Conservation (phyloP, 1,140 invertebrate genomes). For the Archivesica marissinica region DNA sequence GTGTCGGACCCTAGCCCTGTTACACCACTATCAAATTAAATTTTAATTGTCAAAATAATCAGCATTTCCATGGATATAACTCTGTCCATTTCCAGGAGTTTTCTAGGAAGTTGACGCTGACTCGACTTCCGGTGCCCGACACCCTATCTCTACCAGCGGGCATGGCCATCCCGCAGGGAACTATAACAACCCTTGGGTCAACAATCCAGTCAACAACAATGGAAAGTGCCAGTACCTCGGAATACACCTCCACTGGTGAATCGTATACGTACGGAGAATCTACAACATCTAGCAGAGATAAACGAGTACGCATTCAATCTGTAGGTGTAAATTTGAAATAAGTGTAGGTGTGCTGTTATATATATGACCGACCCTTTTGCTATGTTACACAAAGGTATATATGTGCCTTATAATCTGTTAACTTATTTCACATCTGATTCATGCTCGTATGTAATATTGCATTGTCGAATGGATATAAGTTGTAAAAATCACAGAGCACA, state of each 20-base stretch:
- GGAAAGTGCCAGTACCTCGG: constrained; percentile 31
- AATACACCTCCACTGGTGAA: constrained; percentile 53
- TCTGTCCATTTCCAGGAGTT: constrained; percentile 4
- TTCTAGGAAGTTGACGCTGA: neutral
- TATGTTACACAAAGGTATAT: too few relatives aligned
- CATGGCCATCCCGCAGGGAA: constrained; percentile 20
- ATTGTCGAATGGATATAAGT: too few relatives aligned
- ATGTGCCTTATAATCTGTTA: too few relatives aligned
- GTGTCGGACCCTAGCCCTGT: too few relatives aligned
- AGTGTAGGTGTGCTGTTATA: too few relatives aligned
- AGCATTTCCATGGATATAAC: too few relatives aligned
- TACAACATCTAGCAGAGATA: constrained; percentile 49
- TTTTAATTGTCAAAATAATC: too few relatives aligned
- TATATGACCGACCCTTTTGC: too few relatives aligned
- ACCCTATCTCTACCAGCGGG: neutral
- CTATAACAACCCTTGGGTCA: constrained; percentile 14
- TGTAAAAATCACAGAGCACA: too few relatives aligned
- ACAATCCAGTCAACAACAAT: constrained; percentile 26
- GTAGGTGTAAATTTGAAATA: constrained; percentile 58
- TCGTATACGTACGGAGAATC: constrained; percentile 59
- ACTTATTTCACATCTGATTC: too few relatives aligned
- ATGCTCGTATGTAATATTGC: too few relatives aligned
- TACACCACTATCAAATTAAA: too few relatives aligned
- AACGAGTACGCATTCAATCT: constrained; percentile 64
- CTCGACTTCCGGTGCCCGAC: neutral